Conservation (phyloP, 2,113 vertebrate genomes). For the Microtus oregoni region DNA sequence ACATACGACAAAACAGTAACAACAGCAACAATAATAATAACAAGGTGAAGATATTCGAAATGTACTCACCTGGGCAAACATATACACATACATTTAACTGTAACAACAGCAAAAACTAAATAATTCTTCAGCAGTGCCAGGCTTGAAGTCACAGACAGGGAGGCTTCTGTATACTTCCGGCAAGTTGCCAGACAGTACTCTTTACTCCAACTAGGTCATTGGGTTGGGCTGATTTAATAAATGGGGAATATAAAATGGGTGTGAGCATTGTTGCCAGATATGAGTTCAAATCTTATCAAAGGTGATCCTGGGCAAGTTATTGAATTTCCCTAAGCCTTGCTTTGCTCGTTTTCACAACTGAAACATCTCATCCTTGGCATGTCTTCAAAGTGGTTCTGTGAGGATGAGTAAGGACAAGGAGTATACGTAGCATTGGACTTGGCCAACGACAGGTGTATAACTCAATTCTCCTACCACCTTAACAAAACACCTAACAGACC, state of each 20-base stretch:
- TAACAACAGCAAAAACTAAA: background rate
- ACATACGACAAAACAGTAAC: background rate
- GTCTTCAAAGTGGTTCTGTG: background rate
- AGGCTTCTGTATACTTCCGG: background rate
- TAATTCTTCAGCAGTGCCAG: background rate
- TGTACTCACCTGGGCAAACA: background rate
- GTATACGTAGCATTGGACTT: fast-evolving
- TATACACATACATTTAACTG: background rate
- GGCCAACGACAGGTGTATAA: no score
- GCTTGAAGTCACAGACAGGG: background rate
- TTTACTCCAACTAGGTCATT: background rate
- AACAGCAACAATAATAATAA: background rate
- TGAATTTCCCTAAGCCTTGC: background rate
- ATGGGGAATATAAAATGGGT: background rate
- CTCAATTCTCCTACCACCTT: background rate
- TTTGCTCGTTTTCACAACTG: background rate
- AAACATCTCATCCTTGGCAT: background rate
- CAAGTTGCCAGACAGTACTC: background rate
- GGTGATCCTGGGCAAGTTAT: background rate
- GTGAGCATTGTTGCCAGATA: background rate
- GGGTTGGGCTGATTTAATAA: background rate
- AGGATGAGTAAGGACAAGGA: background rate
- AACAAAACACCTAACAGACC: background rate
- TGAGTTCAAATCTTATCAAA: background rate
- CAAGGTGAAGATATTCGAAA: background rate